Evolutionary conservation across 1,140 invertebrate species (phyloP), one percentile per base, ranked within the genome.

Genomic region (Neodiprion pinetum): DNA sequence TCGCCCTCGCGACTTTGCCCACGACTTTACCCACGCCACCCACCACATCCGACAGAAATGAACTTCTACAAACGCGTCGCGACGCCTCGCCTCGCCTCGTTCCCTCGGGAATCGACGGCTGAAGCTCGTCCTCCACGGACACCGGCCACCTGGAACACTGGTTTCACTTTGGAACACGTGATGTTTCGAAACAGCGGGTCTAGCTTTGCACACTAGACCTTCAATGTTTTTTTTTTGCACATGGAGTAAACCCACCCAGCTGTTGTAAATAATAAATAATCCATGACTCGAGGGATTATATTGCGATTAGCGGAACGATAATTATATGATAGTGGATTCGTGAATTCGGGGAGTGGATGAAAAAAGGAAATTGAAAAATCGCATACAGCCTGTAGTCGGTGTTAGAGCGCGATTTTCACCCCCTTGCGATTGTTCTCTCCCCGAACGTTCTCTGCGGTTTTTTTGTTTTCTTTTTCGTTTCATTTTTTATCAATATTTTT

Each of bases 61-160:
- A 61, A 61, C 53, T 61, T 61, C n/a, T 61, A 17, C 53, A 61
- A 61, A 61, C 53, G 53, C n/a, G 5, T 61, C n/a, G 53, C 11
- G 4, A 8, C 53, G n/a, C 53, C 53, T 61, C 53, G 53, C 11
- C 53, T 40, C 28, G 53, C 53, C 11, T 17, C 11, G 4, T 61
- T 14, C 53, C 53, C 53, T 61, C 11, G 53, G n/a, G 53, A 61
- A 61, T 61, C 53, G 53, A 61, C 53, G 53, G 53, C 53, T 61
- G 11, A 61, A 12, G 5, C 11, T 61, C 53, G 11, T 61, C 53
- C 53, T 61, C 53, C n/a, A 5, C n/a, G 53, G 53, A 61, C 53
- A 61, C 53, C 53, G n/a, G 11, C n/a, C 53, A 61, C n/a, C 53
- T 61, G 53, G 53, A 61, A 40, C 28, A 61, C 53, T 61, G 53